Conservation (phyloP, 2,888 invertebrate species). For the Leucophora obtusa region DNA sequence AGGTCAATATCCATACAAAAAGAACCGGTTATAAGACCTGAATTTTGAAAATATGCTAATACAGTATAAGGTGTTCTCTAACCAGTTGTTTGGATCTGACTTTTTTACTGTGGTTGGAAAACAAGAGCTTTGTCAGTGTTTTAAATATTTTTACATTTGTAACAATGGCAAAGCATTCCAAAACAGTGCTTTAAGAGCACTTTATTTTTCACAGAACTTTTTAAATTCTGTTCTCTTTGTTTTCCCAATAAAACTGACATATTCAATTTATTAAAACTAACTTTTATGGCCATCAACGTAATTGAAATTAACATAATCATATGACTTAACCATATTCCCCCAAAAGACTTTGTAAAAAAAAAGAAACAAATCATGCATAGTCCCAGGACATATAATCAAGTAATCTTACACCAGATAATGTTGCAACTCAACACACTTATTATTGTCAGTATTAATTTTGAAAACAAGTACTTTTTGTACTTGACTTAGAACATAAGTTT, state of each 20-base stretch:
- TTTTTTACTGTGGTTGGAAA: too few relatives aligned
- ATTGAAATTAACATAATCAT: constrained; percentile 59
- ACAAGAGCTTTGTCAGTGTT: too few relatives aligned
- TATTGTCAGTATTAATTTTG: background rate
- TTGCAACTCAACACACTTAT: constrained; percentile 7
- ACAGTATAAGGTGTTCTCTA: too few relatives aligned
- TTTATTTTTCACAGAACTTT: too few relatives aligned
- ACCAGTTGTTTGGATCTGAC: too few relatives aligned
- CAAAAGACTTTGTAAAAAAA: background rate
- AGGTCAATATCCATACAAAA: too few relatives aligned
- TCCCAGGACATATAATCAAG: constrained; percentile 35
- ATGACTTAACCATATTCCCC: constrained; percentile 33
- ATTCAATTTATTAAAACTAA: constrained; percentile 1
- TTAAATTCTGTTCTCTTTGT: background rate
- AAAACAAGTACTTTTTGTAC: background rate
- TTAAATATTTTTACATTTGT: too few relatives aligned
- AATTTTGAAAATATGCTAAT: too few relatives aligned
- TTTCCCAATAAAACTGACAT: background rate
- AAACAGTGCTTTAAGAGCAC: too few relatives aligned
- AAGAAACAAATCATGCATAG: background rate
- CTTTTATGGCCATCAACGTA: constrained; percentile 36
- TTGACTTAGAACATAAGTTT: background rate
- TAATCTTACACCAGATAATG: constrained; percentile 38
- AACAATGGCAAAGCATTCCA: too few relatives aligned
- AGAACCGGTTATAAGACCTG: too few relatives aligned